Conservation (phyloP, 2,797 vertebrate species). For the Anniella stebbinsi region DNA sequence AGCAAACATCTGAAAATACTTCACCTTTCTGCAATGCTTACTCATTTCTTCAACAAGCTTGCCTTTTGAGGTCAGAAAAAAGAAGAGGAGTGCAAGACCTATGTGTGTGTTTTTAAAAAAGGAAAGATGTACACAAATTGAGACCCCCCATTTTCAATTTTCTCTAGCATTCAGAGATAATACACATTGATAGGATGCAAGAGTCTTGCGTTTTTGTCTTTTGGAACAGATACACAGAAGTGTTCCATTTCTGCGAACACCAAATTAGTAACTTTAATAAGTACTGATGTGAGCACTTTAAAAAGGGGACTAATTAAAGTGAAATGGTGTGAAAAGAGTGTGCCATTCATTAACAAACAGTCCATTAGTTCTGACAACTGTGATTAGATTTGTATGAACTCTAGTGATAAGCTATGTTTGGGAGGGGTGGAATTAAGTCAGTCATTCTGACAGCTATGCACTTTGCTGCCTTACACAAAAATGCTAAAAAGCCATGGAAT, state of each 20-base stretch:
- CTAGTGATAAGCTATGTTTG: not conserved
- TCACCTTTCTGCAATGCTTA: not conserved
- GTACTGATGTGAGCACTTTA: not conserved
- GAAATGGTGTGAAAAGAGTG: slow-evolving; percentile 15
- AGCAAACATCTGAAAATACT: not conserved
- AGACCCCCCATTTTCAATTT: not conserved
- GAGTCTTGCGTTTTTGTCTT: slow-evolving; percentile 8
- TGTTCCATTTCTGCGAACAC: slow-evolving; percentile 13
- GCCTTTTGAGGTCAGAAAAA: not conserved
- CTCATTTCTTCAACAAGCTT: not conserved
- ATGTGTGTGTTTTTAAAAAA: not conserved
- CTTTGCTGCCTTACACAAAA: accelerated
- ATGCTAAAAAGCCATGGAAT: not conserved
- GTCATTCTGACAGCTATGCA: accelerated
- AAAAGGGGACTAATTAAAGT: slow-evolving; percentile 8
- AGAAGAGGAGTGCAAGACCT: not conserved
- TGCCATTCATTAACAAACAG: slow-evolving; percentile 9
- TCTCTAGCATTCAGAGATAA: not conserved
- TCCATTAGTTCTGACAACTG: slow-evolving; percentile 36
- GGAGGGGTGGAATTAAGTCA: slow-evolving; percentile 5
- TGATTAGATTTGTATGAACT: slow-evolving; percentile 25
- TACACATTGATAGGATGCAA: not conserved
- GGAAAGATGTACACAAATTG: not conserved
- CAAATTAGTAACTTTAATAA: slow-evolving; percentile 2
- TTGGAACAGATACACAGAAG: slow-evolving; percentile 22